Conservation (phyloP, 2,797 vertebrate genomes). For the Australoheros facetus region DNA sequence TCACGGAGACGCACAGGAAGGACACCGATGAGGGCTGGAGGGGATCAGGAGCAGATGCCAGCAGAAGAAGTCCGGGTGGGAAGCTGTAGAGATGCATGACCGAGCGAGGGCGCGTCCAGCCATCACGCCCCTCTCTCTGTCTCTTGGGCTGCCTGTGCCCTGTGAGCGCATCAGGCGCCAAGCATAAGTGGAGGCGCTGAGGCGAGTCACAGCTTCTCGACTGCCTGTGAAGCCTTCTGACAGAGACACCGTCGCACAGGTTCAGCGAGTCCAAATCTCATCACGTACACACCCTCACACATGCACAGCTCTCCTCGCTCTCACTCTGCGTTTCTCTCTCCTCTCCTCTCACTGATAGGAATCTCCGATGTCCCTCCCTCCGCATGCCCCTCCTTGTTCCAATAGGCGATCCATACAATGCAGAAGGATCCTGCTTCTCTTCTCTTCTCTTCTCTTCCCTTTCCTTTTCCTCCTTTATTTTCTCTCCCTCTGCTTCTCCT, state of each 20-base stretch:
- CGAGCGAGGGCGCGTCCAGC: slow-evolving; percentile 59
- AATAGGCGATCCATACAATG: slow-evolving; percentile 63
- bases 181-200: slow-evolving; percentile 45
- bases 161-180: slow-evolving; percentile 58
- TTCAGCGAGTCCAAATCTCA: slow-evolving; percentile 50
- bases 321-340: slow-evolving; percentile 48
- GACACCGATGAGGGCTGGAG: slow-evolving; percentile 54
- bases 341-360: slow-evolving; percentile 48
- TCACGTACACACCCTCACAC: slow-evolving; percentile 25
- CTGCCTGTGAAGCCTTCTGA: slow-evolving; percentile 23
- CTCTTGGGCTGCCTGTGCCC: slow-evolving; percentile 49
- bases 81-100: slow-evolving; percentile 50
- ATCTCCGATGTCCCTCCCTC: slow-evolving; percentile 54
- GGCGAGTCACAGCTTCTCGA: slow-evolving; percentile 34
- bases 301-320: slow-evolving; percentile 22
- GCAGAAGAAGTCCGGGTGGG: slow-evolving; percentile 55
- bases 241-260: slow-evolving; percentile 53
- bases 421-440: slow-evolving; percentile 58
- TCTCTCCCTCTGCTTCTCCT: slow-evolving; percentile 5
- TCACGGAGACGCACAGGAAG: slow-evolving; percentile 48
- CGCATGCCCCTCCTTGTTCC: slow-evolving; percentile 72
- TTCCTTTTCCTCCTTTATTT: slow-evolving; percentile 23
- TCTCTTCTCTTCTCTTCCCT: slow-evolving; percentile 22
- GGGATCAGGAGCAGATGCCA: slow-evolving; percentile 58
- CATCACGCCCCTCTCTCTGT: slow-evolving; percentile 65